Percentiles rank a stretch among this genome's conserved stretches.
phyloP scores from a whole-genome alignment of 2,797 vertebrate species.

The Halcyon leucocephala region DNA sequence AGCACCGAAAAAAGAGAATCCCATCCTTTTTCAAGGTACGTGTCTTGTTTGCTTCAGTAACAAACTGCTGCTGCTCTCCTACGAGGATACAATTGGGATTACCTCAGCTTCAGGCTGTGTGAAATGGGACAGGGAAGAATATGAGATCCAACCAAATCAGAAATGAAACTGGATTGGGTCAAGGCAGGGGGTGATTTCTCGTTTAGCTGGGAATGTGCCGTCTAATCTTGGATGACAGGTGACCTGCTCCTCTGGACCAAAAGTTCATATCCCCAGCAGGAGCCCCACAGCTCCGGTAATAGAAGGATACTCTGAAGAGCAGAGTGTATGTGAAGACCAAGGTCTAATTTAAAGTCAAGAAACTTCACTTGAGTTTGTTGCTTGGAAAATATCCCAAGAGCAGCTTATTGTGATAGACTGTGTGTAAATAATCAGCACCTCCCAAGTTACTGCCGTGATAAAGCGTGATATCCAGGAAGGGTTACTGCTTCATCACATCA shows the following conservation, averaged over 20 bases:
- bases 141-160: neutral
- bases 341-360: neutral
- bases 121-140: neutral
- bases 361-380: neutral
- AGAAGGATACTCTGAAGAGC: neutral
- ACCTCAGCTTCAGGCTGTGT: neutral
- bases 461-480: neutral
- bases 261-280: neutral
- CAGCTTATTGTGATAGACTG: neutral
- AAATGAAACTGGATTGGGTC: neutral
- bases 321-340: neutral
- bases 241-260: neutral
- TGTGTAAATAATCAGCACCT: conserved; percentile 11
- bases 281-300: fast-evolving
- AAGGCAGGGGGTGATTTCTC: neutral
- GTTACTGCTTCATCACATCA: neutral
- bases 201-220: neutral
- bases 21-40: neutral
- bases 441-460: neutral
- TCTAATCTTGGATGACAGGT: neutral
- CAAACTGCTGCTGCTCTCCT: neutral
- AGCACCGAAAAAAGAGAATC: neutral
- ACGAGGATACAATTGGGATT: fast-evolving
- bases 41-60: neutral
- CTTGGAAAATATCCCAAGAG: conserved; percentile 18